phyloP scores from a whole-genome alignment of 2,888 invertebrate species.

The Ormyrus thymus region DNA sequence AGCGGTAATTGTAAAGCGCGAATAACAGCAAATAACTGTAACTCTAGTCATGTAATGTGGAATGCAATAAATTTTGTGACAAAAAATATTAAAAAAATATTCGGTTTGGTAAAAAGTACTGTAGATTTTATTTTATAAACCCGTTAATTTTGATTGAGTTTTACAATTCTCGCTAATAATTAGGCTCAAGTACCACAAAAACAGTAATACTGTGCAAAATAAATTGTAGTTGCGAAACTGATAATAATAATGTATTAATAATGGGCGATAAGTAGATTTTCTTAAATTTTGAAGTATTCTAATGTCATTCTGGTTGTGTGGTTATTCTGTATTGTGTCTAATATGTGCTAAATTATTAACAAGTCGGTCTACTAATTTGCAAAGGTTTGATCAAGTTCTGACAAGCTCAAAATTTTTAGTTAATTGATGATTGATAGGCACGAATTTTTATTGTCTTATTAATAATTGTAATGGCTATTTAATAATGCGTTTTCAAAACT shows the following conservation, averaged over 20 bases:
- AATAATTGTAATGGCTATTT: background rate
- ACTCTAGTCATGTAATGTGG: slow-evolving; percentile 20
- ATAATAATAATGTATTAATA: slow-evolving; percentile 5
- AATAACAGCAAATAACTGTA: background rate
- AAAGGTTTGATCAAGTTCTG: background rate
- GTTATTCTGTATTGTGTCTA: slow-evolving; percentile 15
- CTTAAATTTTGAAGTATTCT: slow-evolving; percentile 24
- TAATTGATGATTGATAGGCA: background rate
- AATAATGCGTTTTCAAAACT: slow-evolving; percentile 13
- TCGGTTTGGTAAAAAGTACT: slow-evolving; percentile 30
- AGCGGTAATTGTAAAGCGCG: slow-evolving; percentile 10
- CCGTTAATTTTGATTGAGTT: background rate
- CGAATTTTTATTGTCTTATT: background rate
- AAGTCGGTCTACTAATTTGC: slow-evolving; percentile 5
- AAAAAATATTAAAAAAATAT: slow-evolving; percentile 6
- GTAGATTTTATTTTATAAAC: background rate
- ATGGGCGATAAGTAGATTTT: slow-evolving; percentile 5
- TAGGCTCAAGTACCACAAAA: slow-evolving; percentile 39
- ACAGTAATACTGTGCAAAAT: slow-evolving; percentile 32
- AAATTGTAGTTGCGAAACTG: slow-evolving; percentile 3
- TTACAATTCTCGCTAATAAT: slow-evolving; percentile 21
- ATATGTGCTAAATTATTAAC: slow-evolving; percentile 1
- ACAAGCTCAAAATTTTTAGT: slow-evolving; percentile 4
- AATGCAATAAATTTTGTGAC: background rate
- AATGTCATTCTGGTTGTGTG: slow-evolving; percentile 30